These are phyloP conservation scores for Eciton burchellii DNA, from an alignment of 1,140 invertebrate species.

Conservation along the genomic window DNA sequence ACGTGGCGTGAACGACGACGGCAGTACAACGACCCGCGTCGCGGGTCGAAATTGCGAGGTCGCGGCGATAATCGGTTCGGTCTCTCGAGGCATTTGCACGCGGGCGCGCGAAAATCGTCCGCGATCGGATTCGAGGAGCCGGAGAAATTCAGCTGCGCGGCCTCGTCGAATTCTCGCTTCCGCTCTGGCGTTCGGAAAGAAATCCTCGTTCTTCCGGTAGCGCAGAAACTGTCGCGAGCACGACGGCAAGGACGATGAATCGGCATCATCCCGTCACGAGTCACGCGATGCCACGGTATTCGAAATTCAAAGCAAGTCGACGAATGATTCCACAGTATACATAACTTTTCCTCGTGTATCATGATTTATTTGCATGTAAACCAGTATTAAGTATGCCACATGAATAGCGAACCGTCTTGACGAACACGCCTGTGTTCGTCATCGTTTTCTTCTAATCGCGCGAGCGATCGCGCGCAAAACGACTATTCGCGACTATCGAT, in stretches of 20 bases:
- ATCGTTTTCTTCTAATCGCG: background rate
- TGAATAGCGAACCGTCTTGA: constrained; percentile 14
- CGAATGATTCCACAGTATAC: no score
- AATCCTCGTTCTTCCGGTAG: no score
- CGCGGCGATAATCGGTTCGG: constrained; percentile 70
- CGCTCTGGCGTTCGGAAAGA: no score
- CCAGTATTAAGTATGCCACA: constrained; percentile 40
- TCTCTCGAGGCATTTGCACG: constrained; percentile 61
- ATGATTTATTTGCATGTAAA: constrained; percentile 27
- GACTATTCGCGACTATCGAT: background rate
- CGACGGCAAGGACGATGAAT: no score
- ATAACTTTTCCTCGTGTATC: constrained; percentile 19
- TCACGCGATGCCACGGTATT: no score
- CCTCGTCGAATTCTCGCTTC: no score
- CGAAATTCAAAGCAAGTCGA: no score
- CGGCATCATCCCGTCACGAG: no score
- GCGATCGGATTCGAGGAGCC: no score
- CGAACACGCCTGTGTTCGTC: background rate
- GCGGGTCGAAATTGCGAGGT: constrained; percentile 76
- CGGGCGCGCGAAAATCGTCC: constrained; percentile 64
- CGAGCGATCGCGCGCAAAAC: background rate
- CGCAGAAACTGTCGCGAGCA: no score
- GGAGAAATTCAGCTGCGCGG: no score
- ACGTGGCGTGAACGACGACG: constrained; percentile 68
- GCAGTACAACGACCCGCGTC: constrained; percentile 74